phyloP scores from a whole-genome alignment of 2,888 invertebrate species.

The Tanaodytes sp. region DNA sequence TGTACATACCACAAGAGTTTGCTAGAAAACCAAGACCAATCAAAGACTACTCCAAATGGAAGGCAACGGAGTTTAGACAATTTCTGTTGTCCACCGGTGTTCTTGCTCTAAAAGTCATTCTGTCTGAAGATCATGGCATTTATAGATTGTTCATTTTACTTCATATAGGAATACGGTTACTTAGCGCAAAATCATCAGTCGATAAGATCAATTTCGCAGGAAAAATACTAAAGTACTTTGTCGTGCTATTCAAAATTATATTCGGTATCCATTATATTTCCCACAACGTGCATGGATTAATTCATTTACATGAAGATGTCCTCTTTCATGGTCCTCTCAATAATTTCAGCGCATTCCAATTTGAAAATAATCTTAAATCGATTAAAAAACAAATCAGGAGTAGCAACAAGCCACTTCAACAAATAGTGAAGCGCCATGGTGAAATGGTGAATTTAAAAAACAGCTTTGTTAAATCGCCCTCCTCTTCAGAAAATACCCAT shows the following conservation, averaged over 20 bases:
- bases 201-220: too few species aligned
- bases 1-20: constrained; percentile 19
- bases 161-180: too few species aligned
- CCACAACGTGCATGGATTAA: constrained; percentile 2
- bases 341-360: too few species aligned
- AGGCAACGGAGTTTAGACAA: constrained; percentile 23
- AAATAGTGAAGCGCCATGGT: too few species aligned
- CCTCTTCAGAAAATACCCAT: too few species aligned
- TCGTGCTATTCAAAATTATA: not conserved
- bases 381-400: too few species aligned
- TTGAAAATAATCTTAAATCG: too few species aligned
- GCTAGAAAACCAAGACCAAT: constrained; percentile 15
- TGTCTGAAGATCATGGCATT: not conserved
- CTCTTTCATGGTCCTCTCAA: too few species aligned
- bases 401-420: too few species aligned
- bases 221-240: constrained; percentile 7
- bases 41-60: constrained; percentile 2
- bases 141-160: constrained; percentile 5
- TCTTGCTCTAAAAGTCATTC: not conserved
- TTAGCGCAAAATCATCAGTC: too few species aligned
- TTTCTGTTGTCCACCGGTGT: constrained; percentile 23
- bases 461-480: too few species aligned
- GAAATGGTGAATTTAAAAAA: too few species aligned
- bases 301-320: constrained; percentile 10
- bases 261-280: constrained; percentile 2